phyloP scores from a whole-genome alignment of 2,888 invertebrate genomes.

The Eupithecia abbreviata region DNA sequence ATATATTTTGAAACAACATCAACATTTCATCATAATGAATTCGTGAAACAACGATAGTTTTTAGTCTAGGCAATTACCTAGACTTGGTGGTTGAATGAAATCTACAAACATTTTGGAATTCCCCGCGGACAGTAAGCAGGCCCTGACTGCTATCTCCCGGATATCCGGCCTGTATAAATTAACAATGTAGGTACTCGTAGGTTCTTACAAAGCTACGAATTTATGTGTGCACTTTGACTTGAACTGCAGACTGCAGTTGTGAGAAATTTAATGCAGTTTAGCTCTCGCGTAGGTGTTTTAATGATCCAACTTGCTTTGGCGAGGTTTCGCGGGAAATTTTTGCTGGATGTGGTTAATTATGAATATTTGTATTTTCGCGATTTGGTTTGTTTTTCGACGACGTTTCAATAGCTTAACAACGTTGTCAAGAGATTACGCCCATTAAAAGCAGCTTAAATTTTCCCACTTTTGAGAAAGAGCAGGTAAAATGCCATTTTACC shows the following conservation, averaged over 20 bases:
- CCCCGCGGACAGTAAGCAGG: constrained; percentile 44
- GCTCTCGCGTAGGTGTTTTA: not conserved
- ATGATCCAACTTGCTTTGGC: not conserved
- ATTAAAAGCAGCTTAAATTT: not conserved
- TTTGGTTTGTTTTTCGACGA: not conserved
- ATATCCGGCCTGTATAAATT: constrained; percentile 78
- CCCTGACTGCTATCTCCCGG: constrained; percentile 71
- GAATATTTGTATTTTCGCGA: not conserved
- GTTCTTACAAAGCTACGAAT: constrained; percentile 51
- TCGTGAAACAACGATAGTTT: too few relatives aligned
- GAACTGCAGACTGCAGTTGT: constrained; percentile 25
- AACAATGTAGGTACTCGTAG: constrained; percentile 51
- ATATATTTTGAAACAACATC: too few relatives aligned
- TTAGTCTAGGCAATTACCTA: not conserved
- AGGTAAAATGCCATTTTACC: too few relatives aligned
- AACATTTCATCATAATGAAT: too few relatives aligned
- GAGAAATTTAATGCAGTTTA: not conserved
- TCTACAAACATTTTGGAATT: constrained; percentile 5
- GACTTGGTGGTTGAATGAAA: constrained; percentile 11
- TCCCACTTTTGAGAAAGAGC: too few relatives aligned
- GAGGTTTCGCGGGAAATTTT: not conserved
- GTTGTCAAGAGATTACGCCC: not conserved
- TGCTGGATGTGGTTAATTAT: not conserved
- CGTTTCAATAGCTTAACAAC: not conserved
- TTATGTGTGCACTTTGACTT: constrained; percentile 43